These are phyloP conservation scores for Pseudococcus longispinus DNA, from an alignment of 2,888 invertebrate genomes.

Conservation along the genomic window DNA sequence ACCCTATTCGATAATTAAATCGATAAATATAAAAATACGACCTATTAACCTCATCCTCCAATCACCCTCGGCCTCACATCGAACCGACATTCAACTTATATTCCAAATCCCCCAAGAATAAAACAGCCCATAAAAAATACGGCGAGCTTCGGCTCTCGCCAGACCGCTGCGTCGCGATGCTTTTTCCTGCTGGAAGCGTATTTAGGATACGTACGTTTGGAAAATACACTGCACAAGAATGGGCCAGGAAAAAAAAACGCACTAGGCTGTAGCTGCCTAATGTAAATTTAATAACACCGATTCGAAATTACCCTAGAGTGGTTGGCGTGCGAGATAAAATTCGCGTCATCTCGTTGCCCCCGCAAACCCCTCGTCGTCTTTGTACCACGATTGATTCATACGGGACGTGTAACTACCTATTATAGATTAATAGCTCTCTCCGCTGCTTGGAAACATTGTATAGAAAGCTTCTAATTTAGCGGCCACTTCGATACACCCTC, in stretches of 20 bases:
- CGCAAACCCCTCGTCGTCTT: not conserved
- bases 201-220: no score
- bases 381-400: not conserved
- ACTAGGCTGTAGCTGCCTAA: not conserved
- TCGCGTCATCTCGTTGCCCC: not conserved
- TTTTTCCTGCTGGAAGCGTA: no score
- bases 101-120: not conserved
- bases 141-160: not conserved
- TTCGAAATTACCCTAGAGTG: not conserved
- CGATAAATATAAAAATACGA: conserved; percentile 22
- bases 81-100: not conserved
- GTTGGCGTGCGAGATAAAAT: not conserved
- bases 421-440: not conserved
- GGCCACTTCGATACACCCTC: not conserved
- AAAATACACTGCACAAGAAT: no score
- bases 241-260: no score
- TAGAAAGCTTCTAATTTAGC: not conserved
- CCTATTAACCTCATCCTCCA: not conserved
- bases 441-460: not conserved
- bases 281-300: not conserved
- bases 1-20: not conserved
- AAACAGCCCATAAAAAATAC: not conserved
- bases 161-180: no score
- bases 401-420: no score
- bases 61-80: no score